Evolutionary conservation across 2,113 vertebrate genomes (phyloP).

Genomic region (Eurypyga helias): DNA sequence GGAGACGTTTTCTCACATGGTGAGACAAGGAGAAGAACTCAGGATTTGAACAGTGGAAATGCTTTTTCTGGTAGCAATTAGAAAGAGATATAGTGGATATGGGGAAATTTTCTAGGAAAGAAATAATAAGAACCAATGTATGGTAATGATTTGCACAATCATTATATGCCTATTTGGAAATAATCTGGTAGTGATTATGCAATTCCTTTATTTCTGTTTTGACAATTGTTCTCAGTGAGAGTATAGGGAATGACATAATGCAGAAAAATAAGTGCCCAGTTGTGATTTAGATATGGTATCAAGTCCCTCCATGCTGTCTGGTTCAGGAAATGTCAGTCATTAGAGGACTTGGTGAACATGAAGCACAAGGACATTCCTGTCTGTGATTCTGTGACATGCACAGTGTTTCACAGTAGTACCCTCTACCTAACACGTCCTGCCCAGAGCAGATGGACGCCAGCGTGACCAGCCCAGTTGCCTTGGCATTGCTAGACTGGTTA

Average conservation of each 20-base stretch:
- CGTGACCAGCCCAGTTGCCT: neutral
- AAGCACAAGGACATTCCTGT: neutral
- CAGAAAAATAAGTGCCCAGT: neutral
- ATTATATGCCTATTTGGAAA: neutral
- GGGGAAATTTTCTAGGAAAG: neutral
- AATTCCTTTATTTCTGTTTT: neutral
- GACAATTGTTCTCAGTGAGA: neutral
- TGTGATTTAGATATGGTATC: neutral
- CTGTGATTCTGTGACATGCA: neutral
- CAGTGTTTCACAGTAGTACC: neutral
- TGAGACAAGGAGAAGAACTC: neutral
- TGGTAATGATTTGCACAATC: neutral
- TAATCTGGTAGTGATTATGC: neutral
- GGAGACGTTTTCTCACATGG: neutral
- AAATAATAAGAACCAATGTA: neutral
- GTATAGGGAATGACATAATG: neutral
- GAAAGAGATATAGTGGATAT: neutral
- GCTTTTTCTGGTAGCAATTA: neutral
- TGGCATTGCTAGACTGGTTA: neutral
- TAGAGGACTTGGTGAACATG: neutral
- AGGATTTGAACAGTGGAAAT: neutral
- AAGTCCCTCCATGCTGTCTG: neutral
- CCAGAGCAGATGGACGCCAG: neutral
- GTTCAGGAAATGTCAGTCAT: neutral
- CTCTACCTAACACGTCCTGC: fast-evolving